These are phyloP conservation scores for Gymnothorax reevesii DNA, from an alignment of 2,797 vertebrate genomes.

Conservation along the genomic window DNA sequence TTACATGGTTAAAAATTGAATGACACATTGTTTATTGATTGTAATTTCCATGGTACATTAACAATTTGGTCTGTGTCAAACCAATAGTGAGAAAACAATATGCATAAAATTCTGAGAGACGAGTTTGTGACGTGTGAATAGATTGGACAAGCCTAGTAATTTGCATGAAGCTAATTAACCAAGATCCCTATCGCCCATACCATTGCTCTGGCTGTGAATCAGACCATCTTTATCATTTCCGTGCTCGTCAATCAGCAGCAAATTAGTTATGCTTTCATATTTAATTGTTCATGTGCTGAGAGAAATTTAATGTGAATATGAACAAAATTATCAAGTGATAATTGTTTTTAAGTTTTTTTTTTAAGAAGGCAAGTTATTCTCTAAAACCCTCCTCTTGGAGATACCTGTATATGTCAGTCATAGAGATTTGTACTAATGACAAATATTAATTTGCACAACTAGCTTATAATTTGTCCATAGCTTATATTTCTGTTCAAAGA, in stretches of 20 bases:
- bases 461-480: too few relatives aligned
- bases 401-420: too few relatives aligned
- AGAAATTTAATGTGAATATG: background rate
- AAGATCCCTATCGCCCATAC: background rate
- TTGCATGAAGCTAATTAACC: conserved; percentile 2
- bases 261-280: background rate
- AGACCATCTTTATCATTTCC: background rate
- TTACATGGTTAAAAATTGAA: background rate
- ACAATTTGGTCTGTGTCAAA: background rate
- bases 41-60: background rate
- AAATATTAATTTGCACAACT: too few relatives aligned
- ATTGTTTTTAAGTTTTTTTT: background rate
- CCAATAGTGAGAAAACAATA: background rate
- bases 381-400: too few relatives aligned
- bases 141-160: conserved; percentile 23
- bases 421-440: too few relatives aligned
- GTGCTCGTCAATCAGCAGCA: conserved; percentile 1
- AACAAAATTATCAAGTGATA: background rate
- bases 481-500: too few relatives aligned
- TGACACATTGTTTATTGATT: background rate
- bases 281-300: background rate
- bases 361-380: background rate
- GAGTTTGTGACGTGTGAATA: background rate
- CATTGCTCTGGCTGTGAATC: background rate
- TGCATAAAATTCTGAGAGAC: background rate